A percentile compares a stretch with the other conserved stretches of the same genome.
phyloP scores from a whole-genome alignment of 2,797 vertebrate species.

The Spondyliosoma cantharus region DNA sequence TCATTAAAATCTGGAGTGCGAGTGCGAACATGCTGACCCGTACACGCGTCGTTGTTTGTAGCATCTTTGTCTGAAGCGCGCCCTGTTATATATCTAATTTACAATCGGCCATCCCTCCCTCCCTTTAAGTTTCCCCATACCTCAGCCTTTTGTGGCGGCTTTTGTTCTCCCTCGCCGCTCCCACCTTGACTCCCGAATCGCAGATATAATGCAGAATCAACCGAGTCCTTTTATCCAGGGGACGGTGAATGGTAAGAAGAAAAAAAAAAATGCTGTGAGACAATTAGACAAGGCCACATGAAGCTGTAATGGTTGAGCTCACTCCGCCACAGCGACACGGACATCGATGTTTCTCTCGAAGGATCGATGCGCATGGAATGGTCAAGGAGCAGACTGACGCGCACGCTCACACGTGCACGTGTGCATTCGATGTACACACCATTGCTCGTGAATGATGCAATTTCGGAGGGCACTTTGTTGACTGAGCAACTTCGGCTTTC shows the following conservation, averaged over 20 bases:
- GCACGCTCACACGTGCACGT: background rate
- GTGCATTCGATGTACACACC: conserved; percentile 35
- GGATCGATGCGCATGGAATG: conserved; percentile 32
- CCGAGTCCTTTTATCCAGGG: conserved; percentile 38
- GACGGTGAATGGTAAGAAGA: conserved; percentile 39
- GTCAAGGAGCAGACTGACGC: conserved; percentile 30
- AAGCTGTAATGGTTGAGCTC: conserved; percentile 47
- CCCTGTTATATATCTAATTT: conserved; percentile 34
- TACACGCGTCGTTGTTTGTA: conserved; percentile 33
- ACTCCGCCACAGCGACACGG: conserved; percentile 36
- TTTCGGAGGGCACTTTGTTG: conserved; percentile 33
- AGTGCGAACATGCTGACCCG: conserved; percentile 48
- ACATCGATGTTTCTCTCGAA: conserved; percentile 54
- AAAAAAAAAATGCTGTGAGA: conserved; percentile 46
- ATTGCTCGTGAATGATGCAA: conserved; percentile 17
- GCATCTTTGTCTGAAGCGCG: conserved; percentile 28
- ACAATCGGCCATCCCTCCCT: background rate
- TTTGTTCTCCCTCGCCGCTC: conserved; percentile 41
- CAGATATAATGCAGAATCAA: conserved; percentile 31
- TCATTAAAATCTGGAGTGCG: conserved; percentile 40
- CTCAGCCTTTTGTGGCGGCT: conserved; percentile 27
- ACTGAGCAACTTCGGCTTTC: conserved; percentile 27
- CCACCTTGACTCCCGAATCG: conserved; percentile 48
- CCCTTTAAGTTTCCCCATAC: conserved; percentile 39
- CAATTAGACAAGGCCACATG: conserved; percentile 70